Evolutionary conservation across 1,140 invertebrate species (phyloP), one percentile per base, ranked within the genome.

Genomic region (Pseudomyrmex cubaensis): DNA sequence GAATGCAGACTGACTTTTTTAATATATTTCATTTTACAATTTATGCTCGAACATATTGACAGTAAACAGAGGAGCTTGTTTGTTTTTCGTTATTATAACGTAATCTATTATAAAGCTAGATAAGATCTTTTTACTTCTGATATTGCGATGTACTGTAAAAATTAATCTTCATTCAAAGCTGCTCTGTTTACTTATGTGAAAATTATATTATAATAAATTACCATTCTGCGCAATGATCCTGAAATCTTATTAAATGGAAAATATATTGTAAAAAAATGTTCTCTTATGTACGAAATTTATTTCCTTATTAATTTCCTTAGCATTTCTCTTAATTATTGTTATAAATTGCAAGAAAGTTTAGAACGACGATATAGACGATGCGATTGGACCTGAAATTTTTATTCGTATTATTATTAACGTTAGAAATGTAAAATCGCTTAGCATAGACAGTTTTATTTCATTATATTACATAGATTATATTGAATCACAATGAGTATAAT

Each of bases 401-500:
- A 20, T 56, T 77, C 2, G 69, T 69, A 66, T 15, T 15, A 35
- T 35, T 35, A 7, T 56, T 67, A 9, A 77, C 17, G 17, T 69
- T 56, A 66, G 9, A 85, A 22, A 13, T 76, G 44, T 52, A 15
- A 61, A 35, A 61, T 57, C 46, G 57, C 83, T 87, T 85, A 73
- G 74, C 77, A 89, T 89, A 89, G 88, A 89, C 83, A 90, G 82
- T 90, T 92, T 87, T 88, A 92, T 93, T 92, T 90, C 88, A 88
- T 78, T 93, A 93, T 92, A 89, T 90, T 92, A 93, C 90, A 92
- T 90, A 88, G 89, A 92, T 91, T 91, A 91, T 92, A 90, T 89
- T 91, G 70, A 89, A 92, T 91, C 91, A 92, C 90, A 90, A 90
- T 90, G 87, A 93, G 88, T 91, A 35, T 80, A 91, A 92, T 93